Base-by-base conservation (phyloP, 37 sponge, comb jelly and placozoan genomes). In the Lycopodina hypogea region DNA sequence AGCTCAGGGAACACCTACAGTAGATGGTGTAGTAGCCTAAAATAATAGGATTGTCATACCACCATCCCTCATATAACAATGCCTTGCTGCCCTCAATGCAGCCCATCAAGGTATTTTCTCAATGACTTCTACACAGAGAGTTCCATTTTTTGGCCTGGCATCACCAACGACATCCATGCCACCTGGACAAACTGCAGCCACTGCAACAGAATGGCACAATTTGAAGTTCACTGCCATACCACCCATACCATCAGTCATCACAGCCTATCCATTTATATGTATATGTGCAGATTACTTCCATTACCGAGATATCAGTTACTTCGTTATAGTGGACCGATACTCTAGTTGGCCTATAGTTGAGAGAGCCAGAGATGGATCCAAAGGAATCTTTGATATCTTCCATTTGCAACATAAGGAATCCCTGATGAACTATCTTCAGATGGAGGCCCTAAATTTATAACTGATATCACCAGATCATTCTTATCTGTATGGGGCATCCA, bases 1-100 rank as follows among this genome's bases (percentile, higher is more conserved):
- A 72, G 29, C n/a, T 72, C 53, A 72, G 73, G 73, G 53, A 42
- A 32, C 73, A 72, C 23, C 51, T 72, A 72, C 73, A 72, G 73
- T 28, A 72, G 73, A 72, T 38, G 73, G 73, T 22, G 39, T 69
- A 37, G 37, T 69, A 9, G 36, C 36, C 23, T 69, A 69, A 36
- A 72, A 72, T n/a, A 22, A 45, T 42, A 32, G 73, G 19, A 42
- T 42, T 72, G 51, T 72, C 51, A 45, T 72, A 51, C 73, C 73
- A 72, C 73, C 48, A 14, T 72, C 53, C 50, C 52, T 72, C 6
- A 40, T 51, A 72, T 38, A 22, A 12, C 7, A 18, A 41, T 45
- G 50, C 32, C 32, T 72, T 9, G 42, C 51, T 6, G n/a, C n/a
- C n/a, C n/a, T n/a, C n/a, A n/a, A n/a, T n/a, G n/a, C n/a, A n/a